Evolutionary conservation across 1,140 invertebrate genomes (phyloP), one percentile per base, ranked within the genome.

Genomic region (Carcinoscorpius rotundicauda): DNA sequence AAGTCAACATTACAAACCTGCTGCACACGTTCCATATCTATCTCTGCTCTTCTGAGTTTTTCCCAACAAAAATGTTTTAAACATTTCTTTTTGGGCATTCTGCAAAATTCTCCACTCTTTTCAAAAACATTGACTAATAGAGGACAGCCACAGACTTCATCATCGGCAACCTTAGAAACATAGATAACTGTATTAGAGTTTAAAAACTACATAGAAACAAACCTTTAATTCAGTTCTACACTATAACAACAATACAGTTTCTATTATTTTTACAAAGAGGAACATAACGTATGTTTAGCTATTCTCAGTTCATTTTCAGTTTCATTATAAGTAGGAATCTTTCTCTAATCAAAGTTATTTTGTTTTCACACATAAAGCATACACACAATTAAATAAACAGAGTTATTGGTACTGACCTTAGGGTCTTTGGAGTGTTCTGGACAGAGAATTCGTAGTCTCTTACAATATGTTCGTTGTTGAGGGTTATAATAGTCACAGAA

Each of bases 401-500:
- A 78, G 87, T 72, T 91, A 87, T 6, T 81, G 81, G 69, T 88
- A 87, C 63, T 79, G 52, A 97, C 85, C 81, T 96, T 94, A 0
- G 91, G 87, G 74, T 98, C 94, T 80, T 98, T 98, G 66, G 88
- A 92, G 76, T 99, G 97, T 74, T 99, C 97, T 0, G 97, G 94
- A 78, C 97, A 99, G 49, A 99, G 81, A 3, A 98, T 92, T 70
- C 91, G 83, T 10, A 99, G 77, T 60, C 96, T 78, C 78, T 98
- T 99, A 78, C 96, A 99, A 74, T 98, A 99, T 0, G 94, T 97
- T 63, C 85, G 83, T 73, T 89, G 93, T 3, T 83, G 79, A 4
- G 88, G 83, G 79, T 97, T 98, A 75, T 89, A 98, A 76, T 89
- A 93, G 74, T 99, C 96, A 76, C 97, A 99, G 76, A 99, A 98